Percentiles rank a stretch among this genome's conserved stretches.
Evolutionary conservation across 2,888 invertebrate genomes (phyloP).

Genomic region (Eucera pruinosa): DNA sequence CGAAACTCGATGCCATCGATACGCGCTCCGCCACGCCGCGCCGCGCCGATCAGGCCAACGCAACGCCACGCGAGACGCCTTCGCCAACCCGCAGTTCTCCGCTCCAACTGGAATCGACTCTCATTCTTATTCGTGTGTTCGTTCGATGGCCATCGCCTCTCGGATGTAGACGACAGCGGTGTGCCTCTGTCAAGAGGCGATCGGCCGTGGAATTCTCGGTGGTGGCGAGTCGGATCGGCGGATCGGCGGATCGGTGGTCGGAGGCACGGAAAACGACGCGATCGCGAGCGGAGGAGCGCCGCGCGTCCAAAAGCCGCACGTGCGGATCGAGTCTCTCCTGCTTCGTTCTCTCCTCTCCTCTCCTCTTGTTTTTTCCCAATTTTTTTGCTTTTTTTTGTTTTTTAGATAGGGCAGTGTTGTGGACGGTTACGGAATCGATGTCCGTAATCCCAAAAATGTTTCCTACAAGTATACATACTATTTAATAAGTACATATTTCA

Average conservation of each 20-base stretch:
- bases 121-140: too few relatives aligned
- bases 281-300: not conserved
- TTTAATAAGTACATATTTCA: constrained; percentile 82
- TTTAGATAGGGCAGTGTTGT: constrained; percentile 83
- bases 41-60: too few relatives aligned
- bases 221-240: not conserved
- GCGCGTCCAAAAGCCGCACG: too few relatives aligned
- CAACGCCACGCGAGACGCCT: constrained; percentile 11
- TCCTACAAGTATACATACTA: constrained; percentile 82
- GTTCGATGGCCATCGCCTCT: too few relatives aligned
- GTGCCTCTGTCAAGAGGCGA: too few relatives aligned
- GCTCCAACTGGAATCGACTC: constrained; percentile 14
- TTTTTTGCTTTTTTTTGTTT: constrained; percentile 33
- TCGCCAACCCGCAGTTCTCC: constrained; percentile 11
- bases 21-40: too few relatives aligned
- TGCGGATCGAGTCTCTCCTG: not conserved
- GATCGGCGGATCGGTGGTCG: not conserved
- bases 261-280: not conserved
- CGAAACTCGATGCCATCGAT: constrained; percentile 6
- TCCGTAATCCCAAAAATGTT: constrained; percentile 82
- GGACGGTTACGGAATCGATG: constrained; percentile 81
- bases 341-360: not conserved
- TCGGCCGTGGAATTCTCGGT: not conserved
- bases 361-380: not conserved
- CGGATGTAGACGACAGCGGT: too few relatives aligned